phyloP scores from a whole-genome alignment of 2,888 invertebrate genomes.

The Ochropleura leucogaster region DNA sequence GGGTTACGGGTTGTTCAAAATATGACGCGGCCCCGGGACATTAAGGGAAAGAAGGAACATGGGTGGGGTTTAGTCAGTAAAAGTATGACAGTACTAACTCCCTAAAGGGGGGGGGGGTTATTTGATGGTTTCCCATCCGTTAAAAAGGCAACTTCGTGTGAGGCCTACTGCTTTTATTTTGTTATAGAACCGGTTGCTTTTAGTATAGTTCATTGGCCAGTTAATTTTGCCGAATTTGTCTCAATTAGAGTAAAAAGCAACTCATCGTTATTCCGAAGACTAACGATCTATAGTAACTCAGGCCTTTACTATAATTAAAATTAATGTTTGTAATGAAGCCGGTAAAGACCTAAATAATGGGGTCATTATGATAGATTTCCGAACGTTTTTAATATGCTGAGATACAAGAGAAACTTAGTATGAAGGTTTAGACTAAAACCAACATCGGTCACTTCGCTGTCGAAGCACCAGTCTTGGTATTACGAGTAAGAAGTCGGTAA shows the following conservation, averaged over 20 bases:
- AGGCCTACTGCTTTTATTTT: neutral
- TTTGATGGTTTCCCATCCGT: too few species aligned
- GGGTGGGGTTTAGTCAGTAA: too few species aligned
- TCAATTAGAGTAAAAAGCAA: constrained; percentile 30
- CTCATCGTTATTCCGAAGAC: constrained; percentile 27
- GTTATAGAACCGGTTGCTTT: neutral
- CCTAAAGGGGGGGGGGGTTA: too few species aligned
- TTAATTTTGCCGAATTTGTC: constrained; percentile 24
- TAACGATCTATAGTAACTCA: neutral
- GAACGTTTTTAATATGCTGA: neutral
- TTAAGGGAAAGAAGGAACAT: too few species aligned
- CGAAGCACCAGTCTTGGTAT: too few species aligned
- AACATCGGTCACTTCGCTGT: too few species aligned
- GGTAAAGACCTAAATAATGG: neutral
- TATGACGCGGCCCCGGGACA: too few species aligned
- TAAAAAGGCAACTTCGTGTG: too few species aligned
- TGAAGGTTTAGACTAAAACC: neutral
- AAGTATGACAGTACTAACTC: too few species aligned
- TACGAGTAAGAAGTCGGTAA: too few species aligned
- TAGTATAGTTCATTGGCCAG: neutral
- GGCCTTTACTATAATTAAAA: constrained; percentile 42
- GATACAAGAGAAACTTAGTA: neutral
- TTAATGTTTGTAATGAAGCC: constrained; percentile 19
- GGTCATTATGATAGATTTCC: constrained; percentile 11
- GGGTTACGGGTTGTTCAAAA: too few species aligned